Conservation (phyloP, 2,113 vertebrate genomes). For the Etheostoma spectabile region DNA sequence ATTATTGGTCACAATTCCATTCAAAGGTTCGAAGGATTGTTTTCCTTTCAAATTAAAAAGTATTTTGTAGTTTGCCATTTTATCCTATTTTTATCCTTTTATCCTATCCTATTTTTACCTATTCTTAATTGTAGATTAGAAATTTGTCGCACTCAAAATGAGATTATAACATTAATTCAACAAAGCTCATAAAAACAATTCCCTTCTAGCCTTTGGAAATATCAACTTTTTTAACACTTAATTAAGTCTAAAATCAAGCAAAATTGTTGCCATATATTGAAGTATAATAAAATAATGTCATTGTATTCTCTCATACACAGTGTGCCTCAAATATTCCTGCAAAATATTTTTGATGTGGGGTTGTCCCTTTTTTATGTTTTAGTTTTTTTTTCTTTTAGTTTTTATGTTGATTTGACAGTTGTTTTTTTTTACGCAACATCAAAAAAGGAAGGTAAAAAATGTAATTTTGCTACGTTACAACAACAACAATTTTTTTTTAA, state of each 20-base stretch:
- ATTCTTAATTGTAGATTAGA: background rate
- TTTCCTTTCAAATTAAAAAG: background rate
- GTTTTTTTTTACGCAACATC: background rate
- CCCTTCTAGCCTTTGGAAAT: background rate
- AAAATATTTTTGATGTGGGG: background rate
- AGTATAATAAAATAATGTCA: background rate
- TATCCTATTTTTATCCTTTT: background rate
- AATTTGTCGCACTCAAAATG: background rate
- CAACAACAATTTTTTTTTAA: no score
- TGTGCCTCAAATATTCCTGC: background rate
- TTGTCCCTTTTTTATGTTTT: no score
- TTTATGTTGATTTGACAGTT: background rate
- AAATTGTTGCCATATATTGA: background rate
- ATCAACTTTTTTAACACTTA: background rate
- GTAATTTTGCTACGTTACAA: background rate
- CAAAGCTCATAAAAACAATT: background rate
- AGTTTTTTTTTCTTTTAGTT: no score
- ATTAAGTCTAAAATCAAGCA: background rate
- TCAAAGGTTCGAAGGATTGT: background rate
- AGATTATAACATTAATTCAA: background rate
- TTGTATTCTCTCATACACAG: background rate
- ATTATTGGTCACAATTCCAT: background rate
- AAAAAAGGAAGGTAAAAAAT: background rate
- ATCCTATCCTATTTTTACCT: background rate
- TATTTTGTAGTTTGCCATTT: background rate